Evolutionary conservation across 2,113 vertebrate genomes (phyloP), one percentile per base, ranked within the genome.

Genomic region (Paradoxurus hermaphroditus): DNA sequence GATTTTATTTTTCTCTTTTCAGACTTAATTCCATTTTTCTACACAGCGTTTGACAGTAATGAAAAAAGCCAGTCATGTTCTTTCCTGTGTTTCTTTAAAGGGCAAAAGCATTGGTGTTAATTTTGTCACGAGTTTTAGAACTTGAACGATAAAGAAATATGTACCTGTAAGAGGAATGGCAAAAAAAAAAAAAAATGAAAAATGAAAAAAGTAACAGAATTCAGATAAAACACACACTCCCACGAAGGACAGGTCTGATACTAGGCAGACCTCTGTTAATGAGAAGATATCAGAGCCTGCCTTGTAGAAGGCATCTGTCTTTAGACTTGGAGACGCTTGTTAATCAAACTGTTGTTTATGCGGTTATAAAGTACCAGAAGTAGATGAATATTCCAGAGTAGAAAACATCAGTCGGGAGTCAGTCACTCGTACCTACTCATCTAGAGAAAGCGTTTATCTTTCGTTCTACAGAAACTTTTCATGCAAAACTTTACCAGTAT

Each of bases 11-110:
- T 97, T 97, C 79, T 39, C 51, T 97, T 97, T 97, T 97, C n/a
- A 97, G 96, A 90, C 39, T 97, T 98, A 98, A 96, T 97, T 98
- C 84, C 88, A 68, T 98, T 98, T 96, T 98, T 98, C 97, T 98
- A 97, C 94, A 88, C 84, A 84, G 89, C 95, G 93, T 97, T 68
- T 98, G 98, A 98, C 98, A 98, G 98, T 98, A 99, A 98, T 98
- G 97, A 98, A 98, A 98, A 98, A 97, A 96, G 96, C 49, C 88
- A 98, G 97, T 98, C 98, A 46, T 98, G 98, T 98, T 98, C 97
- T 77, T 19, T 81, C 29, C 63, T 89, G 21, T 88, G 41, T 86
- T 82, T 97, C 97, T 98, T 97, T 84, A 97, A 98, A 98, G 98
- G 97, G 97, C 98, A 98, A 98, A 98, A 46, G 41, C 85, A 63